Evolutionary conservation across 2,888 invertebrate genomes (phyloP), one percentile per base, ranked within the genome.

Genomic region (Conomelus anceps): DNA sequence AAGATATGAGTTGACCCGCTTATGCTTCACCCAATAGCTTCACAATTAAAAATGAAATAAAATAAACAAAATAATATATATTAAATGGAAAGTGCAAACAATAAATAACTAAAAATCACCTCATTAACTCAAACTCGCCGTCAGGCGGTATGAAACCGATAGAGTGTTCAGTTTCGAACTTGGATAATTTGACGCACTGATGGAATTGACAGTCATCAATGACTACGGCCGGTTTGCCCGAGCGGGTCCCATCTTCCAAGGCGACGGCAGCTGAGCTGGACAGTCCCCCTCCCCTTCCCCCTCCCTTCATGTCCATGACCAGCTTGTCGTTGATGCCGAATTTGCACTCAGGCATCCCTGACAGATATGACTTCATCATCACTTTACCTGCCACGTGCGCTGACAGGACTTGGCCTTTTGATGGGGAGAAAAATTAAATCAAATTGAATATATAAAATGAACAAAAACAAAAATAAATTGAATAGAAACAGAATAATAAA

Each of bases 171-270:
- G 99, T 99, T 95, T 99, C 99, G 93, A 99, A 99, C 95, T 99
- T 99, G 93, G 98, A 99, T 90, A 99, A 95, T 93, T 99, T 99
- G 88, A 99, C 99, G 93, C 99, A 99, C 94, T 99, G 99, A 94
- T 99, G 99, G 94, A 99, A 99, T 94, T 99, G 99, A 92, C 99
- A 99, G 94, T 99, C 99, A 93, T 99, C 99, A 92, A 99, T 99
- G 23, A 99, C 99, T n/a, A 99, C 99, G 84, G 99, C 98, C 0
- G 99, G 98, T 94, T 99, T 99, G 88, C 98, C 98, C n/a, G 98
- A 97, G 91, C 98, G 96, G 22, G 97, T 97, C 41, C 96, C 96
- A 93, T 97, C 97, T 90, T 92, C 92, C 0, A 90, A 91, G 9
- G 91, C 92, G 0, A 89, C 89, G n/a, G 90, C 89, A 0, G 91